Evolutionary conservation across 1,140 invertebrate genomes (phyloP), one percentile per base, ranked within the genome.

Genomic region (Thrips palmi): DNA sequence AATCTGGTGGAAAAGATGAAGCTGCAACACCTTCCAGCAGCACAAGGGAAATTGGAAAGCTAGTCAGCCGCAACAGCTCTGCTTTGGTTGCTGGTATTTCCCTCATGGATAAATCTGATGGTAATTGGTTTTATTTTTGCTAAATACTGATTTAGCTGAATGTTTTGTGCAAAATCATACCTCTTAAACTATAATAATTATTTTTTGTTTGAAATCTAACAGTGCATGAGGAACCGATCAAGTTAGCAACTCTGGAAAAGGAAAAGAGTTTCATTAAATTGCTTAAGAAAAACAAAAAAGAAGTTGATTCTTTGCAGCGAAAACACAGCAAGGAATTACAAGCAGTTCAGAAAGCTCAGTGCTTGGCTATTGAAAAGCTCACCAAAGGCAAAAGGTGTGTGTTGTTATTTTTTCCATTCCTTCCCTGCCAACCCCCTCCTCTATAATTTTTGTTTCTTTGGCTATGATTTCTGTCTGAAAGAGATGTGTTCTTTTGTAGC

Each of bases 211-310:
- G 67, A 51, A 63, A 67, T 49, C 53, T 82, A 32, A 79, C 85
- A 31, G 87, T 91, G n/a, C n/a, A n/a, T n/a, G n/a, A n/a, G 52
- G 86, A 96, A 42, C 74, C 84, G 1, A 84, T 97, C 39, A 92
- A 85, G 1, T 68, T 87, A 11, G 89, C 94, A 40, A 73, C 72
- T 17, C 62, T 97, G 27, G 73, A 79, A 15, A 71, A 77, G 48
- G 91, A 96, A 53, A 97, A 97, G 59, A 75, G 74, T 31, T 97
- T 86, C 61, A 63, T 80, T 45, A 97, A 97, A 63, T 71, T 85
- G n/a, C 71, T 80, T 22, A 83, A 88, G 50, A 96, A 96, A 53
- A 88, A 96, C 46, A 77, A 84, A 54, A 96, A 96, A 53, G 92
- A 97, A 48, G 52, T 91, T 39, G 92, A 97, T 43, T 64, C 77